Percentiles rank a stretch among this genome's conserved stretches.
phyloP scores from a whole-genome alignment of 2,797 vertebrate species.

The Podargus strigoides region DNA sequence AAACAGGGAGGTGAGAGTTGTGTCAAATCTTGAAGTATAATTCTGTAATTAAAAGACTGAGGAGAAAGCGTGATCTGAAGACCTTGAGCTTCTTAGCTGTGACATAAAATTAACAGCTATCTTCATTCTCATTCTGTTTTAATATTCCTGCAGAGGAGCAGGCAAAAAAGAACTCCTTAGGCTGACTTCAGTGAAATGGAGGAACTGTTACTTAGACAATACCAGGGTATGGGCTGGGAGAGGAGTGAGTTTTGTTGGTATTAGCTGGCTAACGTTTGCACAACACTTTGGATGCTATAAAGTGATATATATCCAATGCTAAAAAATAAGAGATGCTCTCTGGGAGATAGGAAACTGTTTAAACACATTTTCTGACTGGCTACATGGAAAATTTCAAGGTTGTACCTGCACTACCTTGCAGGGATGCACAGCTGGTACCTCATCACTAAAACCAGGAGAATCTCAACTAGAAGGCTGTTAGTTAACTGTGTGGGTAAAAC shows the following conservation, averaged over 20 bases:
- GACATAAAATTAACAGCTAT: constrained; percentile 40
- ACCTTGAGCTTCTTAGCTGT: not conserved
- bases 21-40: not conserved
- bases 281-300: not conserved
- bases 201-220: not conserved
- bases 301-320: not conserved
- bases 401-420: not conserved
- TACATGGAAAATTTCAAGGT: constrained; percentile 12
- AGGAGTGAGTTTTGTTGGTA: not conserved
- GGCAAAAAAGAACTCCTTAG: constrained; percentile 3
- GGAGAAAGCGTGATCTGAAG: constrained; percentile 21
- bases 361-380: not conserved
- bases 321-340: not conserved
- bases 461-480: not conserved
- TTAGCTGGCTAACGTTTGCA: not conserved
- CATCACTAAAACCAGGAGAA: not conserved
- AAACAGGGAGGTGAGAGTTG: constrained; percentile 24
- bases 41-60: constrained; percentile 40
- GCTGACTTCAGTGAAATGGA: not conserved
- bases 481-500: constrained; percentile 17
- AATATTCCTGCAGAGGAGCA: constrained; percentile 36
- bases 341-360: not conserved
- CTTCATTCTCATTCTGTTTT: constrained; percentile 34
- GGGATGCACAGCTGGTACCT: constrained; percentile 51
- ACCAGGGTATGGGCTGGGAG: not conserved